Percentiles rank a stretch among this genome's conserved stretches.
These are phyloP conservation scores for Sciurus vulgaris DNA, from an alignment of 2,797 vertebrate species.

Conservation along the genomic window DNA sequence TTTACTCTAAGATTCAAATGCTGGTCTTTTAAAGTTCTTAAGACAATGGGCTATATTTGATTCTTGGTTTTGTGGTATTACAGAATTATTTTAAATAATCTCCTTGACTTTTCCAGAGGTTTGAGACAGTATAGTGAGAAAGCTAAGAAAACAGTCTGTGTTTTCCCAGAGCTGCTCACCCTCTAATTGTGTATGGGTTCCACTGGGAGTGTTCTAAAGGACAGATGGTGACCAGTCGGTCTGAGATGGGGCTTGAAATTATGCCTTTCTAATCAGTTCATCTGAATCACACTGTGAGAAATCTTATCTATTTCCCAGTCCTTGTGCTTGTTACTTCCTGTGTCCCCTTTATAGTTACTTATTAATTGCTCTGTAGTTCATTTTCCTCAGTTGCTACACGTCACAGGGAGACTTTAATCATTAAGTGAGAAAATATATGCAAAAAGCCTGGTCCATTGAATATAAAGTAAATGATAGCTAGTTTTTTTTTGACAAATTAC, in stretches of 20 bases:
- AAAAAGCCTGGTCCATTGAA: not conserved
- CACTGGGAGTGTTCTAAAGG: constrained; percentile 7
- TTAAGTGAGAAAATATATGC: not conserved
- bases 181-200: not conserved
- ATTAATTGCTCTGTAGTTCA: not conserved
- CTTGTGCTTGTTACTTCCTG: not conserved
- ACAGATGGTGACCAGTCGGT: not conserved
- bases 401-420: not conserved
- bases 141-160: not conserved
- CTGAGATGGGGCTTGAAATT: not conserved
- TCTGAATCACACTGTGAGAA: not conserved
- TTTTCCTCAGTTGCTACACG: constrained; percentile 2
- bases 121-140: constrained; percentile 7
- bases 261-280: not conserved
- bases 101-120: constrained; percentile 13
- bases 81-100: constrained; percentile 41
- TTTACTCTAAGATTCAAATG: constrained; percentile 60
- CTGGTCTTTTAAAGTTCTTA: constrained; percentile 32
- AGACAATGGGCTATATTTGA: not conserved
- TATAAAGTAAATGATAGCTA: not conserved
- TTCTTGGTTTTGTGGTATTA: not conserved
- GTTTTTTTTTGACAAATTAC: not conserved
- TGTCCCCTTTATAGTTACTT: not conserved
- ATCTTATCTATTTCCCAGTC: not conserved
- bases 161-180: constrained; percentile 5